Percentiles rank a stretch among this genome's conserved stretches.
phyloP scores from a whole-genome alignment of 2,797 vertebrate genomes.

The Alauda arvensis region DNA sequence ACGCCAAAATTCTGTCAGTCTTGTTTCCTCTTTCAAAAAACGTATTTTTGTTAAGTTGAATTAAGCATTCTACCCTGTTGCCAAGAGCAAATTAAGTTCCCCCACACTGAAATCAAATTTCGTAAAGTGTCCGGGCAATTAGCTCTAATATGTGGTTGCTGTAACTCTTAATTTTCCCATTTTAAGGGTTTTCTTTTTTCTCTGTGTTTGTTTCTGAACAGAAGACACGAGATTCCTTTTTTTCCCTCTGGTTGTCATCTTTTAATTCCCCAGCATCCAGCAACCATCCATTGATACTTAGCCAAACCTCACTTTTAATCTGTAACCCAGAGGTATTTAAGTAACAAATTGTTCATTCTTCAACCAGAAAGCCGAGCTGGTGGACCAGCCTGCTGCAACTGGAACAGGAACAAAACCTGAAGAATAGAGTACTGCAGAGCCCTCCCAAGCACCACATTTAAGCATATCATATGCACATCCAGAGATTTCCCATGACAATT shows the following conservation, averaged over 20 bases:
- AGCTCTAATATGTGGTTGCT: conserved; percentile 46
- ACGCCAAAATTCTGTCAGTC: conserved; percentile 78
- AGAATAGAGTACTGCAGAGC: conserved; percentile 30
- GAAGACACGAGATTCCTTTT: conserved; percentile 19
- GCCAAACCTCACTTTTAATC: conserved; percentile 58
- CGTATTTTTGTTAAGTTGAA: conserved; percentile 72
- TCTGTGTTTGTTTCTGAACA: conserved; percentile 50
- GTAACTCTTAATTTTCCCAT: conserved; percentile 50
- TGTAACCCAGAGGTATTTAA: conserved; percentile 47
- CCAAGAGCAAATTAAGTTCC: conserved; percentile 71
- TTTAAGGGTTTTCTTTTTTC: conserved; percentile 45
- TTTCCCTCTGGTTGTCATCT: conserved; percentile 33
- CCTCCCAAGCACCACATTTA: conserved; percentile 1
- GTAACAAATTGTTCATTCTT: conserved; percentile 59
- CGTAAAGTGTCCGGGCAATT: conserved; percentile 35
- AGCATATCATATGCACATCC: not conserved
- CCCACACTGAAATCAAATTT: conserved; percentile 51
- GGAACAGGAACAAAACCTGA: conserved; percentile 21
- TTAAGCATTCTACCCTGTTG: conserved; percentile 65
- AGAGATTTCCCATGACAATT: conserved; percentile 16
- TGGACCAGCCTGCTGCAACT: conserved; percentile 23
- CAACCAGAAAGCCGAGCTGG: conserved; percentile 17
- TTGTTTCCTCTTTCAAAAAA: conserved; percentile 71
- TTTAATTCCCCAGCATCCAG: conserved; percentile 28
- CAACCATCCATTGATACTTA: conserved; percentile 24